Base-by-base conservation (phyloP, 2,113 vertebrate species). In the Cinclus cinclus region DNA sequence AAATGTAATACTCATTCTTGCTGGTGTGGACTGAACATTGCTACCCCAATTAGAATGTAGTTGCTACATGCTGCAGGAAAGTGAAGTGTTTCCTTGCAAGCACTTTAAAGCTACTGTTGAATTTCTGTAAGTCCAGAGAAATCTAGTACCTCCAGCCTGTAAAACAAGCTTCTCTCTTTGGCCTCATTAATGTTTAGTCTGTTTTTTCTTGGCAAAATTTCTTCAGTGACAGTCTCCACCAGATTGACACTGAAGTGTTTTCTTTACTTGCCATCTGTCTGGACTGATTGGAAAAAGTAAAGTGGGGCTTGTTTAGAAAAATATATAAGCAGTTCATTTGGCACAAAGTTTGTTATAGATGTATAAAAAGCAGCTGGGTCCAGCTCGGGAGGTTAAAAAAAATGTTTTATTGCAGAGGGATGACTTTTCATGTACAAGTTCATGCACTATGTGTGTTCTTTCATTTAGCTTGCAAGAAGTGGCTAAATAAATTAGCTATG, bases 101-200 rank as follows among this genome's bases (percentile, higher is more conserved):
- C 84, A 70, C 69, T 96, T 96, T 95, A 92, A 92, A 84, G 87
- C 65, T 77, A 7, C 73, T 87, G 65, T 82, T 91, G 87, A 92
- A 92, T 96, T 94, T 95, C 91, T 97, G 41, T 95, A 88, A 97
- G 95, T 95, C 93, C 92, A 83, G 87, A 95, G 94, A 94, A 97
- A 93, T 53, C 73, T 85, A 50, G 74, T 96, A 95, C 95, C 95
- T 97, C 90, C 53, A 92, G 94, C 94, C 81, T 92, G 93, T 97
- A 95, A 97, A 96, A 90, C 90, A 97, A 96, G 95, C 79, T 39
- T 97, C 95, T 95, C 93, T 95, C 37, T 97, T 98, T 98, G 97
- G 97, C 97, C 90, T 97, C 91, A 94, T 98, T 95, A 95, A 93
- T 98, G 97, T 98, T 98, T 98, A 98, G 98, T 98, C 98, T 98